Evolutionary conservation across 2,888 invertebrate species (phyloP), one percentile per base, ranked within the genome.

Genomic region (Lobophora halterata): DNA sequence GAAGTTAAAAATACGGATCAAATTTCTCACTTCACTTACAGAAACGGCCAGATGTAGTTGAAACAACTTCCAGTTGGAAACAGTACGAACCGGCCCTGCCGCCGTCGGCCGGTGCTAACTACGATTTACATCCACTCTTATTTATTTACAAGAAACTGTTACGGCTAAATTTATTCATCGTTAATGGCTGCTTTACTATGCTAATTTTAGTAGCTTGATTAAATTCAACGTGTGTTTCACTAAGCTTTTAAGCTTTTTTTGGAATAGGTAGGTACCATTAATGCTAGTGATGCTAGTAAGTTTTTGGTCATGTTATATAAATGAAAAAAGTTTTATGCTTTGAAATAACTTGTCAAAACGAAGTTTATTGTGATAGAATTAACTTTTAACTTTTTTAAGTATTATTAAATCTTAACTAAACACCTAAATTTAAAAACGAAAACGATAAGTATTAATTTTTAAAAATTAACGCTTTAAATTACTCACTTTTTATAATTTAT

Each of bases 81-180:
- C 24, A 27, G 18, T 18, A 16, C 10, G 13, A n/a, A 49, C 44
- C 43, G 49, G 50, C 56, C 51, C 62, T 51, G 58, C 61, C 63
- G 53, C 63, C 66, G 55, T 51, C 67, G 27, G 35, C 7, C 35
- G 35, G 34, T 65, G 65, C 69, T 76, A 71, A 74, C 72, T 76
- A 78, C 75, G 67, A 75, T 76, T 79, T 79, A 78, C 73, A 78
- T 75, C 70, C 68, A 62, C 65, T 65, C 61, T 69, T 75, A 73
- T 74, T 77, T 73, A 76, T 72, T 75, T 67, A 71, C 67, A 65
- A 68, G 59, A 58, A 61, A 65, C 61, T 29, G 37, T 37, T 29
- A 68, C 63, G 60, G 65, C 64, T 68, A 61, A 62, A 67, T 65
- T 65, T 63, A 71, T 66, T 69, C 58, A 63, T 58, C 37, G 55